Evolutionary conservation across 1,140 invertebrate genomes (phyloP).

Genomic region (Neuroterus valhalla): DNA sequence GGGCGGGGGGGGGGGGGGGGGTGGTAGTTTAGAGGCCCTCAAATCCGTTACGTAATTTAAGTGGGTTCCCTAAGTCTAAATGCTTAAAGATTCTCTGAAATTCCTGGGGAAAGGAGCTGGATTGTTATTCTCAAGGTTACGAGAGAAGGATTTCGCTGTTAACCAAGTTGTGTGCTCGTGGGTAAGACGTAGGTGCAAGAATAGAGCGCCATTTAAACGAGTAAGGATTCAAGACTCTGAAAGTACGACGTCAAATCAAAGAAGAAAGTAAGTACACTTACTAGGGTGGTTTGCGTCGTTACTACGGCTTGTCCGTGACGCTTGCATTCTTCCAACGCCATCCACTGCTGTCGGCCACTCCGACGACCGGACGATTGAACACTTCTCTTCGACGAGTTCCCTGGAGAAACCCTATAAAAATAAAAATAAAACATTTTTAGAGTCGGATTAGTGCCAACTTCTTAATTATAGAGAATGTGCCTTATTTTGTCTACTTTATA

Average conservation of each 20-base stretch:
- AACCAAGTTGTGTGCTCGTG: too few relatives aligned
- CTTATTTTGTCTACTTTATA: not conserved
- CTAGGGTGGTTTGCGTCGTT: slow-evolving; percentile 83
- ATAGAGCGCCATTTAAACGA: not conserved
- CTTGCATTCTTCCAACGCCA: slow-evolving; percentile 73
- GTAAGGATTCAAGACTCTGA: not conserved
- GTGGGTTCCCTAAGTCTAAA: too few relatives aligned
- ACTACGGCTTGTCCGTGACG: slow-evolving; percentile 74
- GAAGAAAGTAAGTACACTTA: slow-evolving; percentile 72
- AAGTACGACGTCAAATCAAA: not conserved
- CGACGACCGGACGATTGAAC: slow-evolving; percentile 66
- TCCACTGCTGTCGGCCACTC: slow-evolving; percentile 69
- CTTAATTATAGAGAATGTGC: slow-evolving; percentile 4
- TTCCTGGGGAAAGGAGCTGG: too few relatives aligned
- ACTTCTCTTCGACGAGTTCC: slow-evolving; percentile 78
- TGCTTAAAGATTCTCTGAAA: too few relatives aligned
- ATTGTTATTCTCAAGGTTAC: too few relatives aligned
- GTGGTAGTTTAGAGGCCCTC: too few relatives aligned
- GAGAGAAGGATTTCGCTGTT: too few relatives aligned
- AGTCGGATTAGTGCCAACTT: slow-evolving; percentile 14
- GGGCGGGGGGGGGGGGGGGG: too few relatives aligned
- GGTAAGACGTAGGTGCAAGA: too few relatives aligned
- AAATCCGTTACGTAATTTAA: too few relatives aligned
- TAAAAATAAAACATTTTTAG: slow-evolving; percentile 14
- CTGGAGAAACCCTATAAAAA: slow-evolving; percentile 80